Conservation (phyloP, 2,888 invertebrate species). For the Lissonota sp. region DNA sequence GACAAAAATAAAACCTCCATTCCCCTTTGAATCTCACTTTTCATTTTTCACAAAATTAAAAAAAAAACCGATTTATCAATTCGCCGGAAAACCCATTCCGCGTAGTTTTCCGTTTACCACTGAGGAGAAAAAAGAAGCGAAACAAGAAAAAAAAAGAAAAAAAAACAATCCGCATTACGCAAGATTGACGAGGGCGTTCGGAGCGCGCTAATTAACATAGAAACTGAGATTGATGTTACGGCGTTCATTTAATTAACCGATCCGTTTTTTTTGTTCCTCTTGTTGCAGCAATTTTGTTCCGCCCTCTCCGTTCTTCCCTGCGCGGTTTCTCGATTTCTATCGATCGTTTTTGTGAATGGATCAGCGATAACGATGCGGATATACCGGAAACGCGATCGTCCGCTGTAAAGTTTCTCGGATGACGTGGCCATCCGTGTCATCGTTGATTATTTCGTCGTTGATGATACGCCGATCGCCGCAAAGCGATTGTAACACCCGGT, state of each 20-base stretch:
- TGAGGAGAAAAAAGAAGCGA: background rate
- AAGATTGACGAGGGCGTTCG: conserved; percentile 29
- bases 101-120: too few relatives aligned
- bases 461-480: background rate
- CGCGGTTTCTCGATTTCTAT: background rate
- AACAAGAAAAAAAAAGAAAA: conserved; percentile 7
- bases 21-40: background rate
- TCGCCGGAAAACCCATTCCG: too few relatives aligned
- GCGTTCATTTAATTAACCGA: conserved; percentile 27
- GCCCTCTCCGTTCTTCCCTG: too few relatives aligned
- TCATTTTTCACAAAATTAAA: background rate
- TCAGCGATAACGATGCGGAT: conserved; percentile 15
- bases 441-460: conserved; percentile 15
- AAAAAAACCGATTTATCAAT: conserved; percentile 4
- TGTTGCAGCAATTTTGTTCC: background rate
- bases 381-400: conserved; percentile 15
- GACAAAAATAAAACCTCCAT: background rate
- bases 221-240: conserved; percentile 49
- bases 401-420: conserved; percentile 14
- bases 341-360: conserved; percentile 18
- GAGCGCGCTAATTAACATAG: conserved; percentile 42
- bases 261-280: background rate
- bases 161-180: conserved; percentile 21
- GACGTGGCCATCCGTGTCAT: conserved; percentile 7
- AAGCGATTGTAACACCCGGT: conserved; percentile 8